Conservation (phyloP, 2,797 vertebrate species). For the Eleutherodactylus coqui region DNA sequence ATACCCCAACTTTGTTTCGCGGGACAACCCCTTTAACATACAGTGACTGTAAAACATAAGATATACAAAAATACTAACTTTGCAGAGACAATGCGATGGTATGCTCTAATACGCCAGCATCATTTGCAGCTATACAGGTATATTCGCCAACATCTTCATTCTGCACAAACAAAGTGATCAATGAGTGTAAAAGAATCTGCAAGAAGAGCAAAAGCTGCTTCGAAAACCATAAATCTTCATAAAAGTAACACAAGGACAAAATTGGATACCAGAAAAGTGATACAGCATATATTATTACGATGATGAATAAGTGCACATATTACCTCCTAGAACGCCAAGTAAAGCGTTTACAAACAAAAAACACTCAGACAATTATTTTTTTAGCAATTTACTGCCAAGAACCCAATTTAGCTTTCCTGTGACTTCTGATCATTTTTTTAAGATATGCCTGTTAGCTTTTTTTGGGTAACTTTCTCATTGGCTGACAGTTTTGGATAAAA, state of each 20-base stretch:
- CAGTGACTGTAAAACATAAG: not conserved
- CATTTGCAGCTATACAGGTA: conserved; percentile 91
- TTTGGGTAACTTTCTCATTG: too few relatives aligned
- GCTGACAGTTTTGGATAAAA: too few relatives aligned
- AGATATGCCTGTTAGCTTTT: too few relatives aligned
- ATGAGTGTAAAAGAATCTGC: not conserved
- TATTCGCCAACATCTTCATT: conserved; percentile 94
- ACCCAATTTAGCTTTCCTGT: too few relatives aligned
- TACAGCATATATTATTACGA: not conserved
- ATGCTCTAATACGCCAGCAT: conserved; percentile 88
- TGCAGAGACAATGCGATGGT: conserved; percentile 88
- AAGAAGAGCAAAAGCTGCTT: not conserved
- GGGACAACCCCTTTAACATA: too few relatives aligned
- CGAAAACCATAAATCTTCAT: not conserved
- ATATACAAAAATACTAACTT: conserved; percentile 81
- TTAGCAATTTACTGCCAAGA: too few relatives aligned
- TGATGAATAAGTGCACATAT: not conserved
- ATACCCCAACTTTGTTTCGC: not conserved
- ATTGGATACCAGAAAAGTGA: not conserved
- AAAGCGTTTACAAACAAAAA: too few relatives aligned
- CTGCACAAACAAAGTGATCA: not conserved
- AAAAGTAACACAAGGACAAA: not conserved
- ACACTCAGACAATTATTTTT: too few relatives aligned
- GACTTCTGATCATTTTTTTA: too few relatives aligned
- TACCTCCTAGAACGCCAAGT: too few relatives aligned